Evolutionary conservation across 2,888 invertebrate species (phyloP).

Genomic region (Nephrotoma flavescens): DNA sequence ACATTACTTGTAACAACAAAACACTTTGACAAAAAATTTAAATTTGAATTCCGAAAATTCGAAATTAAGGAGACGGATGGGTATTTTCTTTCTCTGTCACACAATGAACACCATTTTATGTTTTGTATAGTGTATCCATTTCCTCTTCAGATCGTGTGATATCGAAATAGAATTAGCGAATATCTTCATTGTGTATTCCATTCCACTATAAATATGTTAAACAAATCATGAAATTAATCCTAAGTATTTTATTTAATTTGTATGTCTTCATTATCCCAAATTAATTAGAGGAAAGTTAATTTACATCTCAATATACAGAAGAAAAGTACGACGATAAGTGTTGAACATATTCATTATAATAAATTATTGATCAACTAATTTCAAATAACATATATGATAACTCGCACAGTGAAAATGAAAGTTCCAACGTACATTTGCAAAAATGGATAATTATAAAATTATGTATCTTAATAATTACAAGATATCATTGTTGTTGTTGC

Average conservation of each 20-base stretch:
- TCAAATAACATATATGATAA: background rate
- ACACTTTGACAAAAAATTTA: too few species aligned
- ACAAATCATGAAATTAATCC: too few species aligned
- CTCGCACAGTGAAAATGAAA: background rate
- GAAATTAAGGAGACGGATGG: too few species aligned
- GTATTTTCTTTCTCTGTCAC: too few species aligned
- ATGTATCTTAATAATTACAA: background rate
- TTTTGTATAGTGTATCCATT: too few species aligned
- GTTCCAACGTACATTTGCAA: background rate
- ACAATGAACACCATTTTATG: too few species aligned
- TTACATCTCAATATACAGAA: background rate
- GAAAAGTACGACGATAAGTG: background rate
- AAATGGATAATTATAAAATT: background rate
- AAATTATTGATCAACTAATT: background rate
- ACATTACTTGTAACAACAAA: too few species aligned
- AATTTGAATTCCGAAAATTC: too few species aligned
- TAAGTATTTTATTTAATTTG: background rate
- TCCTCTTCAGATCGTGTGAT: too few species aligned
- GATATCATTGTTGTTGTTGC: background rate
- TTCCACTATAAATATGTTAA: too few species aligned
- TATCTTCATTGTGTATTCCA: too few species aligned
- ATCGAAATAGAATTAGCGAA: too few species aligned
- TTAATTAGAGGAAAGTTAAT: background rate
- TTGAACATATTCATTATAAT: background rate
- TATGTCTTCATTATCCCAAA: background rate